Conservation (phyloP, 2,797 vertebrate genomes). For the Cynodonichthys magdalenae region DNA sequence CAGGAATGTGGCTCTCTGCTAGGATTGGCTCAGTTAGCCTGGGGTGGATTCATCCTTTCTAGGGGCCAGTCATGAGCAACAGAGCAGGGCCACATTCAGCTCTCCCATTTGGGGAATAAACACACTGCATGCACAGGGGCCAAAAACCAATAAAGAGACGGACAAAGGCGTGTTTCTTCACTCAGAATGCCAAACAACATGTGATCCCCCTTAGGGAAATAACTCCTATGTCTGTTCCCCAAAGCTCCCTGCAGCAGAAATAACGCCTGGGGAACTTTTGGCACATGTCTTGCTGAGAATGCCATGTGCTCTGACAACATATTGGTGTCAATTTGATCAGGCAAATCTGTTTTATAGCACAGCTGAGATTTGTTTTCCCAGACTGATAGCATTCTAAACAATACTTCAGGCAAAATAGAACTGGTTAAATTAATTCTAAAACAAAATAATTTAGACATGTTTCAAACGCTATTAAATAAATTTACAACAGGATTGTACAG, state of each 20-base stretch:
- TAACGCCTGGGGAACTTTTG: constrained; percentile 64
- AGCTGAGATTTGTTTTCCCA: constrained; percentile 31
- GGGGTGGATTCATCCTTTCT: constrained; percentile 59
- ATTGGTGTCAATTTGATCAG: constrained; percentile 31
- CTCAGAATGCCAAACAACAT: constrained; percentile 78
- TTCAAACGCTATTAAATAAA: background rate
- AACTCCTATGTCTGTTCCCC: constrained; percentile 60
- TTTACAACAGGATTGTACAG: background rate
- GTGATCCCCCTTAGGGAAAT: constrained; percentile 74
- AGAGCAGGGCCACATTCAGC: constrained; percentile 54
- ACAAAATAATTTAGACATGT: background rate
- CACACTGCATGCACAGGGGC: constrained; percentile 46
- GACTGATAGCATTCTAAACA: constrained; percentile 4
- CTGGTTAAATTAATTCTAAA: background rate
- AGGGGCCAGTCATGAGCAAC: constrained; percentile 46
- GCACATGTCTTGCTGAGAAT: constrained; percentile 62
- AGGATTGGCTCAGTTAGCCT: constrained; percentile 60
- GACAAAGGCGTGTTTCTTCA: constrained; percentile 80
- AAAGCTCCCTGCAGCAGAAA: constrained; percentile 65
- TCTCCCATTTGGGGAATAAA: constrained; percentile 57
- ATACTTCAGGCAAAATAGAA: background rate
- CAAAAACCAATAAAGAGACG: constrained; percentile 80
- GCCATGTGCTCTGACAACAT: constrained; percentile 55
- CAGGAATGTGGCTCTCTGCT: constrained; percentile 69
- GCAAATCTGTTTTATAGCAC: constrained; percentile 17